Evolutionary conservation across 1,140 invertebrate genomes (phyloP).

Genomic region (Drosophila parvula): DNA sequence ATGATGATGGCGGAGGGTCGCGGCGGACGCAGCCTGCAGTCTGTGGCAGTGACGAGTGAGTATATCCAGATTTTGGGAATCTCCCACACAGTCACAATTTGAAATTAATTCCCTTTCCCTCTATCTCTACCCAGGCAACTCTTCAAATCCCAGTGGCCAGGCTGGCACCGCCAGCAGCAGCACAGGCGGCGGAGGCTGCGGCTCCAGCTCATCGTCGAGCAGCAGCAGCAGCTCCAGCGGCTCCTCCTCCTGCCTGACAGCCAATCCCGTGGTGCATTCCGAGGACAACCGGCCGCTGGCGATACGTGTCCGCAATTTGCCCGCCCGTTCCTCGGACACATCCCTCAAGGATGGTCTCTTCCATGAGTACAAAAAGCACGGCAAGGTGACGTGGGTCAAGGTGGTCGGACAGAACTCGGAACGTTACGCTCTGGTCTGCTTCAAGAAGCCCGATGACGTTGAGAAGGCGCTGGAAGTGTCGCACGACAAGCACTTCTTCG

Average conservation of each 20-base stretch:
- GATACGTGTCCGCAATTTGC: conserved; percentile 96
- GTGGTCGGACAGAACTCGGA: conserved; percentile 92
- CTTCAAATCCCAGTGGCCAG: conserved; percentile 82
- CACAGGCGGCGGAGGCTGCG: conserved; percentile 57
- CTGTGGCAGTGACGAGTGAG: conserved; percentile 62
- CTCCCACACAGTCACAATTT: background rate
- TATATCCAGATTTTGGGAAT: conserved; percentile 5
- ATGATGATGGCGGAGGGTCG: conserved; percentile 51
- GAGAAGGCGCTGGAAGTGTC: conserved; percentile 97
- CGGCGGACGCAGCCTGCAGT: conserved; percentile 35
- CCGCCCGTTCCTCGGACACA: conserved; percentile 94
- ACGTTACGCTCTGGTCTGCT: conserved; percentile 95
- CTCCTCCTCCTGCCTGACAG: conserved; percentile 59
- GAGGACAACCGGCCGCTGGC: conserved; percentile 92
- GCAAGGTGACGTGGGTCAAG: conserved; percentile 97
- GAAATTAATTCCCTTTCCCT: background rate
- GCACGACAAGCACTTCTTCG: conserved; percentile 98
- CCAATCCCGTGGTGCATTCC: conserved; percentile 85
- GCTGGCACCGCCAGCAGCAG: conserved; percentile 33
- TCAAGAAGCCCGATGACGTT: conserved; percentile 98
- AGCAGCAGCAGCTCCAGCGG: conserved; percentile 74
- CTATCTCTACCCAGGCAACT: conserved; percentile 53
- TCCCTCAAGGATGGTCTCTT: conserved; percentile 98
- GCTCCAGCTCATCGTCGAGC: conserved; percentile 72
- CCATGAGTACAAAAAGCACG: conserved; percentile 99